A percentile compares a stretch with the other conserved stretches of the same genome.
Evolutionary conservation across 2,797 vertebrate species (phyloP).

Genomic region (Melanotaenia pygmaea): DNA sequence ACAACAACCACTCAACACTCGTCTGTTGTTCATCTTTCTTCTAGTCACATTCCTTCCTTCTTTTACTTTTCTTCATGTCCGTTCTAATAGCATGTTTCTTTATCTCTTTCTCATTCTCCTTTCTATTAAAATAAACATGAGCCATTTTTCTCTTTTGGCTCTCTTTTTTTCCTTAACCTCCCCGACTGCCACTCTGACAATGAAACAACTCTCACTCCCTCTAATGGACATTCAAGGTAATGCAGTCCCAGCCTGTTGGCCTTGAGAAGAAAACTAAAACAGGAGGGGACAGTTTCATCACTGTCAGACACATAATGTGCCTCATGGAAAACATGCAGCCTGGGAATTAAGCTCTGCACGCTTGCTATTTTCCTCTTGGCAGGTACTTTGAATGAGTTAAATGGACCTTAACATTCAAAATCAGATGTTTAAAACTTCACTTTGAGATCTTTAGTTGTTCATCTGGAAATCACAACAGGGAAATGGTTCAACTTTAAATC

Average conservation of each 20-base stretch:
- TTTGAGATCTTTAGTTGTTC: slow-evolving; percentile 5
- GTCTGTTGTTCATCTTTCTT: slow-evolving; percentile 18
- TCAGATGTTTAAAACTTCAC: not conserved
- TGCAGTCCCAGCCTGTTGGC: slow-evolving; percentile 33
- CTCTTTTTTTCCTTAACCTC: not conserved
- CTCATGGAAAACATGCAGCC: slow-evolving; percentile 48
- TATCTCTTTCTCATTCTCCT: slow-evolving; percentile 3
- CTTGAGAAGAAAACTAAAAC: slow-evolving; percentile 33
- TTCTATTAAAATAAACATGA: slow-evolving; percentile 22
- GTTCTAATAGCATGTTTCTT: slow-evolving; percentile 56
- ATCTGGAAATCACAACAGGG: slow-evolving; percentile 3
- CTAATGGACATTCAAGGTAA: slow-evolving; percentile 56
- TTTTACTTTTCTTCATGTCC: slow-evolving; percentile 20
- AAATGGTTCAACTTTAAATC: slow-evolving; percentile 1
- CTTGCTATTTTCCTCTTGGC: slow-evolving; percentile 12
- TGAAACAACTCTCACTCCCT: slow-evolving; percentile 44
- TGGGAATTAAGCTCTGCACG: slow-evolving; percentile 36
- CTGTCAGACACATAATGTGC: slow-evolving; percentile 53
- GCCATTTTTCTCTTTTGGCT: slow-evolving; percentile 11
- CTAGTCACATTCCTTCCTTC: slow-evolving; percentile 15
- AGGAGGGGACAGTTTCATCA: slow-evolving; percentile 35
- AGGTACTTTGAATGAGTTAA: slow-evolving; percentile 21
- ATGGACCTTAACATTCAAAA: slow-evolving; percentile 4
- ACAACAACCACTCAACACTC: slow-evolving; percentile 38
- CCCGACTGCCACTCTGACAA: slow-evolving; percentile 9